A percentile compares a stretch with the other conserved stretches of the same genome.
Conservation (phyloP, 2,113 vertebrate species). For the Hassar affinis region DNA sequence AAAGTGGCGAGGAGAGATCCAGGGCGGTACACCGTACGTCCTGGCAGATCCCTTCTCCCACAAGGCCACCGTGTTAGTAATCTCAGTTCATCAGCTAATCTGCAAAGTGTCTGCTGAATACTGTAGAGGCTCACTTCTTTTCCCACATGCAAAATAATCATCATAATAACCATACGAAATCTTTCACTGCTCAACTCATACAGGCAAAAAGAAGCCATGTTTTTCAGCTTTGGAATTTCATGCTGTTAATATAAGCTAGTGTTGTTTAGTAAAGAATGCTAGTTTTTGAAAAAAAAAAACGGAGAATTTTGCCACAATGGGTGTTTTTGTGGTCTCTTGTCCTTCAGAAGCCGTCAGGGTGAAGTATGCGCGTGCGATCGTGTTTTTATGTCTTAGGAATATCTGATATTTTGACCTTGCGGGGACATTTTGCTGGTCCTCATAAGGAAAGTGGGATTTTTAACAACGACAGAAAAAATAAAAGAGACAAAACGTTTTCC, state of each 20-base stretch:
- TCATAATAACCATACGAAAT: not conserved
- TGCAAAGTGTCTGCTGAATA: conserved; percentile 66
- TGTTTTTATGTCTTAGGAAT: no score
- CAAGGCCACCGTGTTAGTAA: conserved; percentile 62
- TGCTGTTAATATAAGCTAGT: not conserved
- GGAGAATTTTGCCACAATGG: not conserved
- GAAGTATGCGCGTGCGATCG: conserved; percentile 51
- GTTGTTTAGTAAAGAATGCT: not conserved
- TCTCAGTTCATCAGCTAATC: conserved; percentile 75
- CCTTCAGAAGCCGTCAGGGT: conserved; percentile 53
- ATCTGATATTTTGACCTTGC: no score
- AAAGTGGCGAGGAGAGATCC: conserved; percentile 30
- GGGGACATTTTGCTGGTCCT: no score
- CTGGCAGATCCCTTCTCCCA: conserved; percentile 46
- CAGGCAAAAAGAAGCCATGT: not conserved
- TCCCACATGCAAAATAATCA: not conserved
- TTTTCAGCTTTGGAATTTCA: no score
- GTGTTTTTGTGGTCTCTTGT: conserved; percentile 13
- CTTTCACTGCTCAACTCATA: not conserved
- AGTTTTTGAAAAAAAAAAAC: not conserved
- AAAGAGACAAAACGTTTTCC: no score
- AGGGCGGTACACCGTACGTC: conserved; percentile 22
- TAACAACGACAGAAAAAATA: no score
- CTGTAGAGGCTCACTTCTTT: not conserved
- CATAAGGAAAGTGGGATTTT: no score